These are phyloP conservation scores for Zonotrichia leucophrys DNA, from an alignment of 2,113 vertebrate species.

Conservation along the genomic window DNA sequence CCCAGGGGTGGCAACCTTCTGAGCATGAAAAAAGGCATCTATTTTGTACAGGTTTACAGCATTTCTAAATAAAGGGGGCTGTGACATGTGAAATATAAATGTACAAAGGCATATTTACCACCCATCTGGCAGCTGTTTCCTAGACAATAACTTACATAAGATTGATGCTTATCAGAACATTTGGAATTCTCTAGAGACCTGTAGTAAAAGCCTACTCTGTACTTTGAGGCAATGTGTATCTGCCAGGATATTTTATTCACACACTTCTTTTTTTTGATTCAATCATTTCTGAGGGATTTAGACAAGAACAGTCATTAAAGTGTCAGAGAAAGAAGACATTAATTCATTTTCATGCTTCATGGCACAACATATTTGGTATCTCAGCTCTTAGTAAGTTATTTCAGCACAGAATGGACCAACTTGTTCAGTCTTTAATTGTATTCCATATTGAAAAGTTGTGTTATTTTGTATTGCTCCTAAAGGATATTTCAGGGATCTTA, in stretches of 20 bases:
- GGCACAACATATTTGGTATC: background rate
- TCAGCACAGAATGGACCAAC: background rate
- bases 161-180: background rate
- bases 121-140: background rate
- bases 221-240: background rate
- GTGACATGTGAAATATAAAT: background rate
- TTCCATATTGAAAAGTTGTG: background rate
- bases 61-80: background rate
- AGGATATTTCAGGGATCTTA: background rate
- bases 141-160: background rate
- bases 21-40: background rate
- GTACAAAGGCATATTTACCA: background rate
- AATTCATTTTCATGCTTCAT: background rate
- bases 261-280: background rate
- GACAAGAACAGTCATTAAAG: background rate
- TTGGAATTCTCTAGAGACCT: background rate
- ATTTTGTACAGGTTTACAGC: background rate
- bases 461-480: background rate
- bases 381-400: background rate
- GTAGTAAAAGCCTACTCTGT: background rate
- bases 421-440: background rate
- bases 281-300: background rate
- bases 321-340: background rate
- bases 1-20: background rate
- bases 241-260: background rate